Evolutionary conservation across 2,797 vertebrate genomes (phyloP), one percentile per base, ranked within the genome.

Genomic region (Gastrophryne carolinensis): DNA sequence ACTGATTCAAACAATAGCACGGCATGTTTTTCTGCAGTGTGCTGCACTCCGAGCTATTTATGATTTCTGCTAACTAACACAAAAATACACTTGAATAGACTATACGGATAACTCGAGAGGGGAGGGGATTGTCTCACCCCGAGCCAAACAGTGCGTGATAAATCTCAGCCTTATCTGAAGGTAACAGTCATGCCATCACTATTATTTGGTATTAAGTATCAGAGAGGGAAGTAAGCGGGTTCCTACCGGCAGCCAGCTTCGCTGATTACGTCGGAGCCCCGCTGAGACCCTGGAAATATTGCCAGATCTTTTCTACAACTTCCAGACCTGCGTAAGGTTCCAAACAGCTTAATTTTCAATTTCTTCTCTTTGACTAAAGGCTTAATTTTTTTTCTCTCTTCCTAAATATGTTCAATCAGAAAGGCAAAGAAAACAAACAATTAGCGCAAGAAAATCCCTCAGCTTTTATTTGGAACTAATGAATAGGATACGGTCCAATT

Each of bases 121-220:
- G 63, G 49, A 27, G 67, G 54, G 37, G 62, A 53, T 50, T 47
- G 50, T 50, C 27, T 79, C 71, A 78, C 73, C 68, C 81, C 64
- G 67, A 72, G 77, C 65, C 81, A 80, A 80, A 69, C 64, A 57
- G 71, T 47, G 79, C 74, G 65, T 80, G 80, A 80, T 79, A 77
- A 82, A 81, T 82, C 80, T 78, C 78, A 56, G 52, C 78, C 81
- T 80, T 82, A 81, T 82, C 80, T 81, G 72, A 81, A 82, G 77
- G 75, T 76, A 70, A 54, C 80, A 81, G 79, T 82, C 73, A 68
- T 80, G 75, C 75, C 75, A 68, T 74, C 57, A 74, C 78, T 81
- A 82, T 82, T 81, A 82, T 79, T 79, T 77, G 78, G 77, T 79
- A 81, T 81, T 82, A 81, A 80, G 75, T 73, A 72, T 77, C 54